A percentile compares a stretch with the other conserved stretches of the same genome.
Conservation (phyloP, 2,797 vertebrate genomes). For the Vespertilio murinus region DNA sequence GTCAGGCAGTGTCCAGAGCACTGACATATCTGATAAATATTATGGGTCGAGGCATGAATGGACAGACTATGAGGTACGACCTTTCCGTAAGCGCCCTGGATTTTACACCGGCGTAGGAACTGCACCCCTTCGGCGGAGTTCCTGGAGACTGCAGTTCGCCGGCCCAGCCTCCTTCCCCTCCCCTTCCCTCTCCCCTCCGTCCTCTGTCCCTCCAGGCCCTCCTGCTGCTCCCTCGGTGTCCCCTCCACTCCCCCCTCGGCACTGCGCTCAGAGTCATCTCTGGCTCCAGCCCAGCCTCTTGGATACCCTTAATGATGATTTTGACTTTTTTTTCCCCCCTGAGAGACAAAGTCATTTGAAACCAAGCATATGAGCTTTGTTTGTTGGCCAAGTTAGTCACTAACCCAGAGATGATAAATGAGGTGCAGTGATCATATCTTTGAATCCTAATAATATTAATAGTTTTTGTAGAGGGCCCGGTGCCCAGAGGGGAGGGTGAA, state of each 20-base stretch:
- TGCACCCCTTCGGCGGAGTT: not conserved
- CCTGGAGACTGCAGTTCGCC: not conserved
- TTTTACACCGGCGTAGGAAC: not conserved
- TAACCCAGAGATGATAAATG: slow-evolving; percentile 3
- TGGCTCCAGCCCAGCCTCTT: not conserved
- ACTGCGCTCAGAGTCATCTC: not conserved
- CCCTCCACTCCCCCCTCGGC: not conserved
- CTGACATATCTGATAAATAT: not conserved
- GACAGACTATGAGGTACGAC: not conserved
- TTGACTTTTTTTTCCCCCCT: not conserved
- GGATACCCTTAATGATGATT: not conserved
- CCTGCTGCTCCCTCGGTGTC: not conserved
- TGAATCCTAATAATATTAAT: not conserved
- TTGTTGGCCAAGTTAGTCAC: not conserved
- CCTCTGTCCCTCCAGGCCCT: not conserved
- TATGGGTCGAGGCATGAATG: not conserved
- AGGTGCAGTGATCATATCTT: not conserved
- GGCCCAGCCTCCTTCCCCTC: too few relatives aligned
- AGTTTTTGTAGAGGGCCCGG: not conserved
- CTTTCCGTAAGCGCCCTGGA: not conserved
- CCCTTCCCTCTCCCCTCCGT: not conserved
- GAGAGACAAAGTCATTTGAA: not conserved
- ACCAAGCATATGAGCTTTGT: not conserved
- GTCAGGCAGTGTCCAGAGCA: not conserved
- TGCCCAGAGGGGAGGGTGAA: not conserved